Conservation (phyloP, 2,797 vertebrate genomes). For the Gephyroberyx darwinii region DNA sequence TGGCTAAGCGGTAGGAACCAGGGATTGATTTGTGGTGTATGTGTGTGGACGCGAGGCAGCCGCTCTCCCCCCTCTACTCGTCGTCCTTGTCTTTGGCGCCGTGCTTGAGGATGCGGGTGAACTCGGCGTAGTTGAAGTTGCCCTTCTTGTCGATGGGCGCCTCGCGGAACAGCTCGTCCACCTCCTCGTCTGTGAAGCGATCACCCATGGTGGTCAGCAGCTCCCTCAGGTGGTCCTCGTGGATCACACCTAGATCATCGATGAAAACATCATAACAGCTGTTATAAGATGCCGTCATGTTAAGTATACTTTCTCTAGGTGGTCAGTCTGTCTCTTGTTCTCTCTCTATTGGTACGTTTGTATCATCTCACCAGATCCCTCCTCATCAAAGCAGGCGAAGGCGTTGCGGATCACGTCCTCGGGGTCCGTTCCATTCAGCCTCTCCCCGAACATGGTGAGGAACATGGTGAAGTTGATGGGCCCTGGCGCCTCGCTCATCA, state of each 20-base stretch:
- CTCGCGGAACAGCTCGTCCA: conserved; percentile 98
- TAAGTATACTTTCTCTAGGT: too few relatives aligned
- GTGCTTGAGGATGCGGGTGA: conserved; percentile 98
- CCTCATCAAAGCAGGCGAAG: conserved; percentile 98
- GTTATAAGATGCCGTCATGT: too few relatives aligned
- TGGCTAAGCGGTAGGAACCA: conserved; percentile 27
- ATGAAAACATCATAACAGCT: neutral
- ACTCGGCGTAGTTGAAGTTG: conserved; percentile 99
- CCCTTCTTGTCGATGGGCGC: conserved; percentile 98
- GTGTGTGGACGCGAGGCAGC: conserved; percentile 24
- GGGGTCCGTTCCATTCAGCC: conserved; percentile 96
- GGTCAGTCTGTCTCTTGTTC: too few relatives aligned
- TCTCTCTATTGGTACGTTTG: neutral
- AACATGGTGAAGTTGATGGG: conserved; percentile 99
- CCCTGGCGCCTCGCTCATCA: conserved; percentile 98
- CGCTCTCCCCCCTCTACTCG: conserved; percentile 68
- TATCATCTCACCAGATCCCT: conserved; percentile 87
- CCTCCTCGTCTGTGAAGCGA: conserved; percentile 97
- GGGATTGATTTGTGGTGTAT: conserved; percentile 36
- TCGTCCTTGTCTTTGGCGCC: conserved; percentile 99
- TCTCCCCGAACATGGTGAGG: conserved; percentile 99
- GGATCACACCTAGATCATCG: conserved; percentile 87
- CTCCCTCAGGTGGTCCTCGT: conserved; percentile 97
- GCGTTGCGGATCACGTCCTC: conserved; percentile 98
- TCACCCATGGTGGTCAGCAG: conserved; percentile 99